phyloP scores from a whole-genome alignment of 1,140 invertebrate genomes.

The Agraylea sexmaculata region DNA sequence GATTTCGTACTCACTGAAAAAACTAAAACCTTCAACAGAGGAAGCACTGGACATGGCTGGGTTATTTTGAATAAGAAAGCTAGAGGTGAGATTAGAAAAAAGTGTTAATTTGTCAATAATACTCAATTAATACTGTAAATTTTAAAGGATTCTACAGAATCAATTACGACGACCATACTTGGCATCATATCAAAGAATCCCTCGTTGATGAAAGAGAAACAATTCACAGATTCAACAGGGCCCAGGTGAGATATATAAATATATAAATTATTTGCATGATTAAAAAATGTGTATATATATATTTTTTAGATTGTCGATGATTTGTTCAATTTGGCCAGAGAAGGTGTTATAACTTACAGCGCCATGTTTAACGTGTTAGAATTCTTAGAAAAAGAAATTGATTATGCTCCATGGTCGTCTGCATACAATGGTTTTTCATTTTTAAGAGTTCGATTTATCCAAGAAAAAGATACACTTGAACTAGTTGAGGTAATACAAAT shows the following conservation, averaged over 20 bases:
- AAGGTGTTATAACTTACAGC: slow-evolving; percentile 33
- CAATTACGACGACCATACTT: no score
- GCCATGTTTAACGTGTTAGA: slow-evolving; percentile 34
- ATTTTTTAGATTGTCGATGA: slow-evolving; percentile 64
- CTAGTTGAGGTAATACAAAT: background rate
- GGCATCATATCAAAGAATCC: no score
- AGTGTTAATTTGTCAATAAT: slow-evolving; percentile 8
- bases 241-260: slow-evolving; percentile 3
- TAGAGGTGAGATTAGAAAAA: slow-evolving; percentile 32
- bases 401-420: slow-evolving; percentile 53
- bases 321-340: slow-evolving; percentile 49
- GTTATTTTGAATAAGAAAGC: slow-evolving; percentile 48
- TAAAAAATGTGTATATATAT: background rate
- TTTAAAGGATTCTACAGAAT: no score
- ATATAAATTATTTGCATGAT: background rate
- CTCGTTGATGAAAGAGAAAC: no score
- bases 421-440: slow-evolving; percentile 44
- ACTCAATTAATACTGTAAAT: slow-evolving; percentile 4
- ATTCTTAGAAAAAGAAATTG: slow-evolving; percentile 49
- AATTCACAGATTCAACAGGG: no score
- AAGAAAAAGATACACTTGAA: slow-evolving; percentile 15
- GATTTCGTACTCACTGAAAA: slow-evolving; percentile 24
- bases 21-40: slow-evolving; percentile 24
- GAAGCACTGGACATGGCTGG: slow-evolving; percentile 34
- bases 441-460: slow-evolving; percentile 31